Percentiles rank a stretch among this genome's conserved stretches.
Conservation (phyloP, 2,888 invertebrate species). For the Hipparchia semele region DNA sequence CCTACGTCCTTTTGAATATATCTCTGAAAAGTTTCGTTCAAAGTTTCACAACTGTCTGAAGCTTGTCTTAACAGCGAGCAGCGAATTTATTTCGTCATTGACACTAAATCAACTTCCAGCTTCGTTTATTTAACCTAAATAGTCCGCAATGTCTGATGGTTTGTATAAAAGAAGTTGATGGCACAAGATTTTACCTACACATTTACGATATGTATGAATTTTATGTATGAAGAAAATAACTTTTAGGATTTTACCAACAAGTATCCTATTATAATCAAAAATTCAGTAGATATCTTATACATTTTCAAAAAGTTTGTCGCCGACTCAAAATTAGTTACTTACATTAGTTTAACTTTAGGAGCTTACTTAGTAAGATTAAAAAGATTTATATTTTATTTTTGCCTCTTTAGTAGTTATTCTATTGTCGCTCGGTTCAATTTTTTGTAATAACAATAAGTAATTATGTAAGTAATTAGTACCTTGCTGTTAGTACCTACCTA, state of each 20-base stretch:
- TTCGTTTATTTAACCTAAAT: conserved; percentile 36
- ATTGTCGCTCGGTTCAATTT: too few species aligned
- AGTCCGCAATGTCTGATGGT: conserved; percentile 21
- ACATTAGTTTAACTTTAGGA: too few species aligned
- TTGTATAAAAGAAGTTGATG: conserved; percentile 29
- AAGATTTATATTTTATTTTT: too few species aligned
- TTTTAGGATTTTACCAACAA: conserved; percentile 3
- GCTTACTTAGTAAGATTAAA: too few species aligned
- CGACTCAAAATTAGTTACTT: too few species aligned
- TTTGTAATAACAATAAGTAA: too few species aligned
- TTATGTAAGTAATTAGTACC: too few species aligned
- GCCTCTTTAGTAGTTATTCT: too few species aligned
- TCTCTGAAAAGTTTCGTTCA: neutral
- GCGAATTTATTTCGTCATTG: conserved; percentile 22
- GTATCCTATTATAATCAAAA: too few species aligned
- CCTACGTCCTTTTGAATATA: neutral
- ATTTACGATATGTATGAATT: conserved; percentile 16
- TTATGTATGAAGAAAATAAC: conserved; percentile 1
- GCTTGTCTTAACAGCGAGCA: conserved; percentile 4
- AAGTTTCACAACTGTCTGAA: conserved; percentile 6
- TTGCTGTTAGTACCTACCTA: too few species aligned
- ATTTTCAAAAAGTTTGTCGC: too few species aligned
- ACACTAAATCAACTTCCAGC: conserved; percentile 32
- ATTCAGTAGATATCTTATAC: too few species aligned
- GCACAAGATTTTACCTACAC: conserved; percentile 15